These are phyloP conservation scores for Drosophila putrida DNA, from an alignment of 2,888 invertebrate genomes.

Conservation along the genomic window DNA sequence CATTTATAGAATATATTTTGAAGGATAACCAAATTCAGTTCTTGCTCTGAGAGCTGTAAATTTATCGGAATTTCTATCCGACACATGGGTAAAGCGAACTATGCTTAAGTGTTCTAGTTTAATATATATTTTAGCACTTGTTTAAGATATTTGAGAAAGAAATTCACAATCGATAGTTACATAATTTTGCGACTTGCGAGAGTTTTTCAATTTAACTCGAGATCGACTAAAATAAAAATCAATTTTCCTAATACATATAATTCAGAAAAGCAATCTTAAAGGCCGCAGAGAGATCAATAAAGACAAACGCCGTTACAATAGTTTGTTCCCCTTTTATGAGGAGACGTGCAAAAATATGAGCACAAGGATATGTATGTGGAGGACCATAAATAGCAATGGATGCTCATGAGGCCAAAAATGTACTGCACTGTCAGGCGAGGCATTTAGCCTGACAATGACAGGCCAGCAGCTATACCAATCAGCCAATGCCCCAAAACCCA, in stretches of 20 bases:
- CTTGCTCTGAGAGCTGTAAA: no score
- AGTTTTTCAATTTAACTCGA: neutral
- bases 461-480: conserved; percentile 45
- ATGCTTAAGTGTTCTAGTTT: no score
- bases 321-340: conserved; percentile 1
- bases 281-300: conserved; percentile 28
- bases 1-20: no score
- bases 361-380: conserved; percentile 18
- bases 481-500: conserved; percentile 49
- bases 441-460: conserved; percentile 80
- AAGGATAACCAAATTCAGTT: no score
- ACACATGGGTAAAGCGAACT: no score
- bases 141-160: no score
- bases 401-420: conserved; percentile 63
- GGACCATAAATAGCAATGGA: conserved; percentile 58
- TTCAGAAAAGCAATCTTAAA: conserved; percentile 20
- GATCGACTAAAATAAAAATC: conserved; percentile 1
- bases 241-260: neutral
- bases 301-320: conserved; percentile 18
- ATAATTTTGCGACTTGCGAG: no score
- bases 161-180: no score
- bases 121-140: no score
- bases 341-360: conserved; percentile 4
- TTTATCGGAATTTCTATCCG: no score
- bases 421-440: conserved; percentile 67